Evolutionary conservation across 2,113 vertebrate genomes (phyloP), one percentile per base, ranked within the genome.

Genomic region (Passer domesticus): DNA sequence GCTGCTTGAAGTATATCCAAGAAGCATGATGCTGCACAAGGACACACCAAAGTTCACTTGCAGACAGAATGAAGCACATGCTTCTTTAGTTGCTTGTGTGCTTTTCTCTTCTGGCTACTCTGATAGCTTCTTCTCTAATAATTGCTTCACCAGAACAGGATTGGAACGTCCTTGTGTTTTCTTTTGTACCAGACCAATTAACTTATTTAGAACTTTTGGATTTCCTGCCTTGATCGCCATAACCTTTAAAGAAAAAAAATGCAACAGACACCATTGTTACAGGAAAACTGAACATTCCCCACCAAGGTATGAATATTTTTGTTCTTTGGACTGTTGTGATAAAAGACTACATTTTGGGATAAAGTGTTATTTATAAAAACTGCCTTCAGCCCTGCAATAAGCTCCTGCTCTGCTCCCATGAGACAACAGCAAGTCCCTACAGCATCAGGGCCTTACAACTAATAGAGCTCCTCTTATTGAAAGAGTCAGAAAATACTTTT

Each of bases 181-280:
- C 89, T 94, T 99, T 92, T 99, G 98, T 70, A 99, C 98, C 86
- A 98, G 86, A 7, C 99, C 99, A 30, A 99, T 99, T 87, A 99
- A 97, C 86, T 98, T 99, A 92, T 99, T 99, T 60, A 99, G 92
- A 41, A 99, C 98, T 91, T 98, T 99, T n/a, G 31, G 92, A 95
- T 99, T 99, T 92, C 99, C 99, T 4, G 86, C 95, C 93, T 98
- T 98, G 97, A 99, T 96, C 7, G 97, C 98, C 64, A 47, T 93
- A 64, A 99, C 99, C 99, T 99, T 82, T 35, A 73, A 93, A 95
- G 72, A 75, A 17, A 97, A 70, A 64, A 90, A 92, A 76, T 12
- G 10, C 18, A 79, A 44, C 9, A 94, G 59, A 74, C 12, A 80
- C 5, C 16, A 20, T 5, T 37, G 49, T 86, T 78, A 94, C 1